Conservation (phyloP, 2,888 invertebrate species). For the Invenusta paracnida region DNA sequence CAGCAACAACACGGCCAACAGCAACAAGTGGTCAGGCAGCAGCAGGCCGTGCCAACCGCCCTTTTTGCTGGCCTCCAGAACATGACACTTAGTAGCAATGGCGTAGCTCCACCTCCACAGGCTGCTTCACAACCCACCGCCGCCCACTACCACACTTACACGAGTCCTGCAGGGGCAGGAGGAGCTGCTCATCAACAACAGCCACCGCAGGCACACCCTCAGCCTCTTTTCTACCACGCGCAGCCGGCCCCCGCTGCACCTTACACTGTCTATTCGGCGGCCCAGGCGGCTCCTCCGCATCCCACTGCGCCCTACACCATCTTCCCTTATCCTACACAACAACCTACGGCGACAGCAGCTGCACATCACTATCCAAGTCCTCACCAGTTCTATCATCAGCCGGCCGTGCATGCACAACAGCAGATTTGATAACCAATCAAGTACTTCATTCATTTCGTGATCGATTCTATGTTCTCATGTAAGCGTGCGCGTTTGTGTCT, state of each 20-base stretch:
- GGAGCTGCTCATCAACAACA: too few species aligned
- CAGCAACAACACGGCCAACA: constrained; percentile 13
- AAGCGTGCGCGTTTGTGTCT: background rate
- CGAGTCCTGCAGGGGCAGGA: background rate
- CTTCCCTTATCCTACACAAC: background rate
- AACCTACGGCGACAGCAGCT: background rate
- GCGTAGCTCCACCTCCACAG: background rate
- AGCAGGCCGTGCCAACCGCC: background rate
- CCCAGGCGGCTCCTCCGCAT: background rate
- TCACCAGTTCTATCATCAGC: background rate
- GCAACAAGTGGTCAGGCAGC: background rate
- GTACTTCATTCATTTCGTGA: background rate
- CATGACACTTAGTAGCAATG: background rate
- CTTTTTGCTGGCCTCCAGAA: constrained; percentile 1
- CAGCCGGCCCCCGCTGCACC: background rate
- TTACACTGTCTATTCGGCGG: background rate
- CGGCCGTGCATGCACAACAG: background rate
- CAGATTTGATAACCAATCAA: background rate
- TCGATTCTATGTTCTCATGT: background rate
- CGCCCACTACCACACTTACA: background rate
- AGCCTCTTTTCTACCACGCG: background rate
- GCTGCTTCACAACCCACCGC: background rate
- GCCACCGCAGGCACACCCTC: background rate
- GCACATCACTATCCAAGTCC: background rate
- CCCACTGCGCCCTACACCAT: background rate